Evolutionary conservation across 2,113 vertebrate species (phyloP).

Genomic region (Physeter macrocephalus): DNA sequence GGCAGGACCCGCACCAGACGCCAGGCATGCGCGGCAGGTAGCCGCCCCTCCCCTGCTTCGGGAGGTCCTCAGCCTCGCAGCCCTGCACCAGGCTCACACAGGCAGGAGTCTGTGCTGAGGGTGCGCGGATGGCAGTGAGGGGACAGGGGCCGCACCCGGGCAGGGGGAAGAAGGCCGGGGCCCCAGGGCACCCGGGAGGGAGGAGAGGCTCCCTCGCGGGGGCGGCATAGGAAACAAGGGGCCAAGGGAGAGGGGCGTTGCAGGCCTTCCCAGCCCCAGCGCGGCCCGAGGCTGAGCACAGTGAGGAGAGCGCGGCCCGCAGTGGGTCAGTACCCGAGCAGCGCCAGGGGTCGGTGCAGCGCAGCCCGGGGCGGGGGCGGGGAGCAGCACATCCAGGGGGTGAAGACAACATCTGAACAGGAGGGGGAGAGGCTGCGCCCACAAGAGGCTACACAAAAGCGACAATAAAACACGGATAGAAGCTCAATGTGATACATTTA

Average conservation of each 20-base stretch:
- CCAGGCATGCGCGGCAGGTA: no score
- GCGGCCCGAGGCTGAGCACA: neutral
- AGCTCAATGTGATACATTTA: neutral
- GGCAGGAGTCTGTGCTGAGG: neutral
- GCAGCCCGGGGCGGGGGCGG: neutral
- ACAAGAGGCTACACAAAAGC: neutral
- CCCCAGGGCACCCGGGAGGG: neutral
- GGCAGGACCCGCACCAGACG: no score
- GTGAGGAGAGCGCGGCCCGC: neutral
- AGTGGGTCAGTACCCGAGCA: neutral
- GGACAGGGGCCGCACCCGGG: neutral
- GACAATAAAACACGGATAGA: neutral
- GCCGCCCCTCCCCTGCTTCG: neutral
- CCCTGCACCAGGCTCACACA: neutral
- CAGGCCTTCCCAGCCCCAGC: no score
- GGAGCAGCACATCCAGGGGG: neutral
- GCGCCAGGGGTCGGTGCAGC: neutral
- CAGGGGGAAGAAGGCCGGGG: neutral
- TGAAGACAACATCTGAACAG: neutral
- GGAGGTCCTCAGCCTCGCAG: neutral
- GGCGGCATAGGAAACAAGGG: neutral
- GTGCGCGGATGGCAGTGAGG: accelerated
- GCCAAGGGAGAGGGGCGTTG: no score
- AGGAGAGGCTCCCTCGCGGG: neutral
- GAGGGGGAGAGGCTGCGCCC: neutral